These are phyloP conservation scores for Microvelia longipes DNA, from an alignment of 1,140 invertebrate genomes.

Conservation along the genomic window DNA sequence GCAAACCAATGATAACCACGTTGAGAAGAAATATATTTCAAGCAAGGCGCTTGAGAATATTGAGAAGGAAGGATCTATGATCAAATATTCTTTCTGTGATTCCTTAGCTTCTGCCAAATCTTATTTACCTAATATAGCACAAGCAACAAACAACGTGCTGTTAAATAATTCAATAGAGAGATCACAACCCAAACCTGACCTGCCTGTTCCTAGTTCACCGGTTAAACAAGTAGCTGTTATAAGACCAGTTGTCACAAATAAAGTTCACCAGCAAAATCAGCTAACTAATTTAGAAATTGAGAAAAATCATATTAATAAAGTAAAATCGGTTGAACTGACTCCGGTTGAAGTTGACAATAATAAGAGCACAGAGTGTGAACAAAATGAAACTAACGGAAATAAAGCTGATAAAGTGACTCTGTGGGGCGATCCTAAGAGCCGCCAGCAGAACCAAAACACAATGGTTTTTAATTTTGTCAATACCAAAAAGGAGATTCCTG, in stretches of 20 bases:
- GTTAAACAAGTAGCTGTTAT: slow-evolving; percentile 43
- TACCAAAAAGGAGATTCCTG: slow-evolving; percentile 66
- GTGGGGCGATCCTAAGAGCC: slow-evolving; percentile 38
- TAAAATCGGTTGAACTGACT: slow-evolving; percentile 38
- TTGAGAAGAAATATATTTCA: slow-evolving; percentile 30
- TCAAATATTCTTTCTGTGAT: slow-evolving; percentile 41
- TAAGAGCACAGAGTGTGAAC: slow-evolving; percentile 25
- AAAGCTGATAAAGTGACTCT: slow-evolving; percentile 23
- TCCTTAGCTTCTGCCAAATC: slow-evolving; percentile 26
- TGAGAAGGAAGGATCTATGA: slow-evolving; percentile 42
- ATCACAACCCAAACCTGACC: background rate
- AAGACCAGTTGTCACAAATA: slow-evolving; percentile 38
- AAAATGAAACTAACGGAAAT: slow-evolving; percentile 6
- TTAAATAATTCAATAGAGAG: slow-evolving; percentile 2
- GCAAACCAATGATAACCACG: background rate
- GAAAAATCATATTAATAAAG: slow-evolving; percentile 52
- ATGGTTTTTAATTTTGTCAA: slow-evolving; percentile 77
- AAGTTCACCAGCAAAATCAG: slow-evolving; percentile 20
- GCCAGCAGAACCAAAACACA: slow-evolving; percentile 43
- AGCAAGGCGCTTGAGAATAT: slow-evolving; percentile 48
- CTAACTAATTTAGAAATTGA: slow-evolving; percentile 47
- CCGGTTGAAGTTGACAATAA: slow-evolving; percentile 28
- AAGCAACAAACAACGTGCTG: slow-evolving; percentile 16
- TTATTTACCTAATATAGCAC: slow-evolving; percentile 32
- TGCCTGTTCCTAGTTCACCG: slow-evolving; percentile 21